These are phyloP conservation scores for Orthosia incerta DNA, from an alignment of 2,888 invertebrate species.

Conservation along the genomic window DNA sequence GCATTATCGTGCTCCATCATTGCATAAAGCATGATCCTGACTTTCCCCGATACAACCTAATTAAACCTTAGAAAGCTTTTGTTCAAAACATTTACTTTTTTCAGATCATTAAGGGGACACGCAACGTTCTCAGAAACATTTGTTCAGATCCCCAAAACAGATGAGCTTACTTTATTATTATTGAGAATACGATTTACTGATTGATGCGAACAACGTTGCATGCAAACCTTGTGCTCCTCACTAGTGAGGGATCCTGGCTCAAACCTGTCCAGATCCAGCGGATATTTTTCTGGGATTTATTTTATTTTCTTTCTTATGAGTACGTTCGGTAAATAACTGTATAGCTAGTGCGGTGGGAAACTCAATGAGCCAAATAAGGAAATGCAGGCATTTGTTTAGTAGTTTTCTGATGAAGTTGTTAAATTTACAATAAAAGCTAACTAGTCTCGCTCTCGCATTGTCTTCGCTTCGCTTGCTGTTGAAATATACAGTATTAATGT, in stretches of 20 bases:
- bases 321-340: constrained; percentile 12
- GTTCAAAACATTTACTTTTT: constrained; percentile 65
- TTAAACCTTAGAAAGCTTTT: constrained; percentile 66
- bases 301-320: constrained; percentile 48
- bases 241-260: constrained; percentile 55
- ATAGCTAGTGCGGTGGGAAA: not conserved
- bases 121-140: constrained; percentile 81
- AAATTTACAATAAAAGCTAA: constrained; percentile 26
- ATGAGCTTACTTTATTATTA: constrained; percentile 82
- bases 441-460: constrained; percentile 9
- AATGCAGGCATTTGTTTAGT: constrained; percentile 29
- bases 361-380: constrained; percentile 26
- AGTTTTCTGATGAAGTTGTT: constrained; percentile 29
- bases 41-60: constrained; percentile 62
- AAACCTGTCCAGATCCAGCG: constrained; percentile 43
- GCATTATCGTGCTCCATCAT: constrained; percentile 39
- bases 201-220: constrained; percentile 78
- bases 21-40: constrained; percentile 42
- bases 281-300: constrained; percentile 51
- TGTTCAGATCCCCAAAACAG: constrained; percentile 79
- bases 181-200: constrained; percentile 76
- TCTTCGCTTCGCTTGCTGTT: not conserved
- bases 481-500: constrained; percentile 1
- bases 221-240: constrained; percentile 69
- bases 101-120: constrained; percentile 68